These are phyloP conservation scores for Salminus brasiliensis DNA, from an alignment of 2,113 vertebrate species.

Conservation along the genomic window DNA sequence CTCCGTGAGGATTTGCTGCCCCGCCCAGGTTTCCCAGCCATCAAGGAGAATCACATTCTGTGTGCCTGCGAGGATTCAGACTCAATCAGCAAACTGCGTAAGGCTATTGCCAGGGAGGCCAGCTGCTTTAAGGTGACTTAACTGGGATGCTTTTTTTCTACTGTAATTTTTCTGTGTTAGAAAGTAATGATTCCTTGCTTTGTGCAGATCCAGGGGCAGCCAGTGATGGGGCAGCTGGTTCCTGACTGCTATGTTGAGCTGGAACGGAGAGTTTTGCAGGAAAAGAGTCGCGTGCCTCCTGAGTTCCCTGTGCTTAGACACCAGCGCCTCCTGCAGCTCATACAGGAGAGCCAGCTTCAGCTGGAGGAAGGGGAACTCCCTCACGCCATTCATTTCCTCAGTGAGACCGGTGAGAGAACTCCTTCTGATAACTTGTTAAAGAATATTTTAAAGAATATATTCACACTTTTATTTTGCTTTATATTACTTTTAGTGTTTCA, in stretches of 20 bases:
- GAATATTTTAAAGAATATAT: not conserved
- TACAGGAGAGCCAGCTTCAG: conserved; percentile 86
- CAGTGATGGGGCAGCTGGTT: conserved; percentile 93
- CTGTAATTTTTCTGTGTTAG: too few species aligned
- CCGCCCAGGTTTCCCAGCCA: conserved; percentile 86
- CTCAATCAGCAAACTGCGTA: conserved; percentile 84
- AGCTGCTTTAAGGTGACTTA: conserved; percentile 84
- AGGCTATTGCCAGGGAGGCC: conserved; percentile 85
- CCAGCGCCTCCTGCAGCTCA: conserved; percentile 80
- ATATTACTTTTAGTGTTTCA: not conserved
- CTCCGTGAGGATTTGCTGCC: conserved; percentile 85
- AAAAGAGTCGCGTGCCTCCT: conserved; percentile 77
- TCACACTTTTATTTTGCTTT: not conserved
- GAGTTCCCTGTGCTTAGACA: conserved; percentile 92
- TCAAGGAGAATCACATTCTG: conserved; percentile 87
- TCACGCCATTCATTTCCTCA: conserved; percentile 92
- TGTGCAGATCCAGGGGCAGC: conserved; percentile 88
- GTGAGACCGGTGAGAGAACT: conserved; percentile 86
- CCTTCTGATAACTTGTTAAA: not conserved
- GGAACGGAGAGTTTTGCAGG: conserved; percentile 84
- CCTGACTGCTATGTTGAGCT: conserved; percentile 95
- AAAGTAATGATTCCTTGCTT: too few species aligned
- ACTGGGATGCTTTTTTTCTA: too few species aligned
- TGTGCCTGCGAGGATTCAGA: conserved; percentile 87
- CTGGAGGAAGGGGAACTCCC: conserved; percentile 92